Evolutionary conservation across 2,113 vertebrate genomes (phyloP), one percentile per base, ranked within the genome.

Genomic region (Girardinichthys multiradiatus): DNA sequence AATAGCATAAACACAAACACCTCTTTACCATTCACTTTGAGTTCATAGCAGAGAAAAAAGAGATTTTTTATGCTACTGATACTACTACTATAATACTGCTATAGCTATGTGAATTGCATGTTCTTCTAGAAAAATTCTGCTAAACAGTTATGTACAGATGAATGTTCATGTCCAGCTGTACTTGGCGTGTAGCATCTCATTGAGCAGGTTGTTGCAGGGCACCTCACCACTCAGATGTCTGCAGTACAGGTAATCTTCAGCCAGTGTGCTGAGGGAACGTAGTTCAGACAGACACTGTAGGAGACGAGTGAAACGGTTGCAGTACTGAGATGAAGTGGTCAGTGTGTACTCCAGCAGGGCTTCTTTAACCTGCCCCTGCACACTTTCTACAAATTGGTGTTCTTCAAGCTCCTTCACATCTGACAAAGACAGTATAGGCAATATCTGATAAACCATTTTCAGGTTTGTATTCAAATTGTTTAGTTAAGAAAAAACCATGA

Each of bases 101-200:
- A n/a, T n/a, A n/a, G n/a, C n/a, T 45, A 19, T n/a, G 42, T 19
- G 42, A 19, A 21, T n/a, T 54, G 48, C 48, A 54, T 24, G 48
- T n/a, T 54, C 2, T 54, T 54, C 48, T 54, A n/a, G 21, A 54
- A 54, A 21, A n/a, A 45, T 45, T 45, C 17, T 5, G 17, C 42
- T 30, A 29, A 27, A 5, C 26, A 15, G 19, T 28, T 9, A 4
- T 17, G 4, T 58, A 3, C 31, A 71, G 10, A 17, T 2, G 1
- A 42, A 37, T 29, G 6, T 51, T 92, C 89, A 92, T 4, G 68
- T 2, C 31, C 92, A 95, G 85, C 94, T 94, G 92, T 92, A 89
- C 87, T 96, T 98, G 87, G 97, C 95, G 0, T 97, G 95, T 28
- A 99, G 95, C 97, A 99, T 97, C 92, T 99, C 97, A 0, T 95